Evolutionary conservation across 1,140 invertebrate species (phyloP), one percentile per base, ranked within the genome.

Genomic region (Heliothis subflexa): DNA sequence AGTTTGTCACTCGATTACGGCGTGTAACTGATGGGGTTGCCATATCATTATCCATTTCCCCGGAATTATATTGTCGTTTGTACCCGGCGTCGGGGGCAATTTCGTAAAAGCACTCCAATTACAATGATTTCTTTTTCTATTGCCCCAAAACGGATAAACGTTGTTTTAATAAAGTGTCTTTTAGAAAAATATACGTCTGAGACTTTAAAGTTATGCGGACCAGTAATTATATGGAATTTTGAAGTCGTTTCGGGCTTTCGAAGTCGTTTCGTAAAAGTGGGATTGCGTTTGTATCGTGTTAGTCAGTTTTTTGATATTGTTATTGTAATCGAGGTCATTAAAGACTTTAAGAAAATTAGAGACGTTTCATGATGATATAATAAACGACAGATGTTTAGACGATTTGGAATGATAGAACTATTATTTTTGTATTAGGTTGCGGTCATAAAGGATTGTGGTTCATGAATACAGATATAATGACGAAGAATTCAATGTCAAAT

Each of bases 161-260:
- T 80, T 77, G 87, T 86, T 88, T 40, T 94, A 92, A 93, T 90
- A 94, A 93, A 93, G 86, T 94, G 93, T 93, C 93, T 93, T 94
- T 94, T 93, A 86, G 78, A 88, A 90, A 94, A 94, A 85, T 87
- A 94, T 85, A 91, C 83, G 84, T 90, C 84, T 83, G 81, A 80
- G 80, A 83, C 18, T 47, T 47, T 80, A 70, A 75, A 81, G 82
- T 85, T 62, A 62, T 62, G 55, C 72, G 45, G 72, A 18, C 16
- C 66, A 68, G 57, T 88, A 88, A 90, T 91, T 88, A 87, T 81
- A 86, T 85, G 68, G 79, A 78, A 80, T 85, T 86, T 85, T 81
- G 57, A 78, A 81, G 75, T 62, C 75, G 82, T 82, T 85, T 81
- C 40, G 79, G 75, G 52, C 64, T 64, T 75, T 75, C 74, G 75